A percentile compares a stretch with the other conserved stretches of the same genome.
Conservation (phyloP, 2,797 vertebrate species). For the Parotocinclus haroldoi region DNA sequence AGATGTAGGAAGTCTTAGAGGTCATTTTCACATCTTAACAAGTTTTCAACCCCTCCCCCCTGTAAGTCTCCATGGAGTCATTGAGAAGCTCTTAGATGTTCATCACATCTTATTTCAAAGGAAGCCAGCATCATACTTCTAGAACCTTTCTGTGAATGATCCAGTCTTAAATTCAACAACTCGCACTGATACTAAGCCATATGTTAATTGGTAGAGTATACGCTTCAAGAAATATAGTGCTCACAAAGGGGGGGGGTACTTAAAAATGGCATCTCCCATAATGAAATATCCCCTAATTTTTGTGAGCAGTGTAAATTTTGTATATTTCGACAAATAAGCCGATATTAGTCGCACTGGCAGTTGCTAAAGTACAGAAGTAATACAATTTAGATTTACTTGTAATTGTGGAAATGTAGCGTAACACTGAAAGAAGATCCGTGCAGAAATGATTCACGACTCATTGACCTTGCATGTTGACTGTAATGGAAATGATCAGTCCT, state of each 20-base stretch:
- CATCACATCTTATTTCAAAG: constrained; percentile 36
- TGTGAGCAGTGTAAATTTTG: no score
- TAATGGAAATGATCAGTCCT: constrained; percentile 32
- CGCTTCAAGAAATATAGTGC: no score
- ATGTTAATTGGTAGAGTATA: no score
- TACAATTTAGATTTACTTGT: constrained; percentile 1
- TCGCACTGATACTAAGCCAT: no score
- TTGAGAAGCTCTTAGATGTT: constrained; percentile 56
- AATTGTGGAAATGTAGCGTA: constrained; percentile 9
- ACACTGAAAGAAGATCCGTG: constrained; percentile 23
- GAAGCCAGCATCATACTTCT: not conserved
- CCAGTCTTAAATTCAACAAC: no score
- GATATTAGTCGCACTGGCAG: not conserved
- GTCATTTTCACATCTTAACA: constrained; percentile 62
- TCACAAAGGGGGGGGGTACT: no score
- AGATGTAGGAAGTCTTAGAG: constrained; percentile 61
- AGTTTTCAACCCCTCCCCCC: constrained; percentile 44
- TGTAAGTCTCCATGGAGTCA: constrained; percentile 47
- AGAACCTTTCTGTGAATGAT: not conserved
- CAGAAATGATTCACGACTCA: constrained; percentile 21
- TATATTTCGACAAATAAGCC: not conserved
- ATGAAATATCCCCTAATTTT: no score
- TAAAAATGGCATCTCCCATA: no score
- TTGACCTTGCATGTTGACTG: constrained; percentile 34
- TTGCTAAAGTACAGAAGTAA: no score